Base-by-base conservation (phyloP, 1,140 invertebrate genomes). In the Leptinotarsa defecta region DNA sequence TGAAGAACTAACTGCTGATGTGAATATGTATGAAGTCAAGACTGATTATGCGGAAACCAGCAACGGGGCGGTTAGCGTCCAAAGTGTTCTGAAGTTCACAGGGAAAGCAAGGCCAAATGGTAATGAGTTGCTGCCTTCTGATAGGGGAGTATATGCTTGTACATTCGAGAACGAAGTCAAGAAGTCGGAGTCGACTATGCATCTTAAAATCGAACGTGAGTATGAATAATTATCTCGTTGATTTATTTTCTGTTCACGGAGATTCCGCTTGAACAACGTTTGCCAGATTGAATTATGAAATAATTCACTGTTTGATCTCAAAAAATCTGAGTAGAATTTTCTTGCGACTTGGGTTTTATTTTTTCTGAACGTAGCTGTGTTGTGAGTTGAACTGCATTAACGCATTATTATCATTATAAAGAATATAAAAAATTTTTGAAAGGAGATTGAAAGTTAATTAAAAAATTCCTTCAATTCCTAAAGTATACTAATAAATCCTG, bases 91-190 rank as follows among this genome's bases (percentile, higher is more conserved):
- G 4, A 91, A 90, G 81, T 97, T 96, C 84, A 86, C 88, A 27
- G 95, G 95, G 11, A 90, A 91, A 76, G 91, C 91, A 1, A 87
- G 95, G 49, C 91, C 91, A 0, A 90, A 91, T 74, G 89, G 89
- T 2, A 94, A 95, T 83, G 91, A 94, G 82, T 86, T 96, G 17
- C 86, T 95, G 19, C 93, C 95, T 0, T 90, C 90, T 43, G 96
- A 97, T 85, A 89, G 95, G 20, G 96, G 96, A 19, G 90, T 92
- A 20, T 97, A 97, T 85, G 91, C 93, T 4, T 97, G 96, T 84
- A 89, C 92, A 13, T 96, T 96, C 84, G 92, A 94, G 81, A 97
- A 98, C 82, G 94, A 95, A 83, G 94, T 96, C 3, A 95, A 94
- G 81, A 91, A 91, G 83, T 91, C 92, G 13, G 94, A 96, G 81